phyloP scores from a whole-genome alignment of 2,888 invertebrate species.

The Athrips mouffetella region DNA sequence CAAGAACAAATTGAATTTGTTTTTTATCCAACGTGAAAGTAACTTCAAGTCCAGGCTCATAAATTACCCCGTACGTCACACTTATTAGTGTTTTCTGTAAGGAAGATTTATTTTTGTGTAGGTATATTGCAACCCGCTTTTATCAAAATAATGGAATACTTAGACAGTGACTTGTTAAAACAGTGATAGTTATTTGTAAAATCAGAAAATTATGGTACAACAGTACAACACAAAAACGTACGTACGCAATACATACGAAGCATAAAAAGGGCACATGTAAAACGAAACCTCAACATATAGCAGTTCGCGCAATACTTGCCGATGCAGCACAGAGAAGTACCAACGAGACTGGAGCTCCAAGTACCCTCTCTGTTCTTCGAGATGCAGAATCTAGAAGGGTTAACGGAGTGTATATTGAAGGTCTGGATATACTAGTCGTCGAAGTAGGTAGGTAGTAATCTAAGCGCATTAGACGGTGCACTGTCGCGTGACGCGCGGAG shows the following conservation, averaged over 20 bases:
- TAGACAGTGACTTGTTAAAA: too few species aligned
- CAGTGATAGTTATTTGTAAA: too few species aligned
- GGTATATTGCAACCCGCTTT: too few species aligned
- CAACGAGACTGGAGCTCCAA: conserved; percentile 33
- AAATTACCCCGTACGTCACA: too few species aligned
- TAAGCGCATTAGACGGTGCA: conserved; percentile 70
- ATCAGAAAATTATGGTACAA: background rate
- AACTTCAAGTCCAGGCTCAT: too few species aligned
- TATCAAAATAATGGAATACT: too few species aligned
- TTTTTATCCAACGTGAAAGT: too few species aligned
- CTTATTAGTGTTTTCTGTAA: too few species aligned
- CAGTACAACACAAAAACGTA: background rate
- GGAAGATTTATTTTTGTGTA: too few species aligned
- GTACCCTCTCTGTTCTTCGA: conserved; percentile 19
- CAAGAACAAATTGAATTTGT: background rate
- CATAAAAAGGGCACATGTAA: conserved; percentile 32
- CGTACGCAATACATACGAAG: conserved; percentile 1
- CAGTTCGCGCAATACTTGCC: conserved; percentile 56
- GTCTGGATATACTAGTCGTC: conserved; percentile 42
- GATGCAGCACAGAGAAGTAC: conserved; percentile 40
- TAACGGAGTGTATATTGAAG: conserved; percentile 23
- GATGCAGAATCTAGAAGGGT: conserved; percentile 19
- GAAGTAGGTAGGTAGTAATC: conserved; percentile 65
- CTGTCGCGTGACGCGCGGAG: conserved; percentile 69
- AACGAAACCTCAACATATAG: conserved; percentile 60